Evolutionary conservation across 1,140 invertebrate species (phyloP).

Genomic region (Maconellicoccus hirsutus): DNA sequence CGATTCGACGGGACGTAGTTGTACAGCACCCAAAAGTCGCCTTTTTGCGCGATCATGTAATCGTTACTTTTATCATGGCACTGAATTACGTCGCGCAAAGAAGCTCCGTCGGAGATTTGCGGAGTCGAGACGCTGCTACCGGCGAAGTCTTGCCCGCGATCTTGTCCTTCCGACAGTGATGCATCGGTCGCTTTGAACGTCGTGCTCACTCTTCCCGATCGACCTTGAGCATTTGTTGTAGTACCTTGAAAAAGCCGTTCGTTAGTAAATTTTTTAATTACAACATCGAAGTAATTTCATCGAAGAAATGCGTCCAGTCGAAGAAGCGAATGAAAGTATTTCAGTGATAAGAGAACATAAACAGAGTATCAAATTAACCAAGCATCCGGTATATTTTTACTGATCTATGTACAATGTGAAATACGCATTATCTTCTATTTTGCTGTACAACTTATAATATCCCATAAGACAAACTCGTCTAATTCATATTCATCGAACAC

Average conservation of each 20-base stretch:
- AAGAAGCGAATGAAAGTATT: too few relatives aligned
- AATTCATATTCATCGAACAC: too few relatives aligned
- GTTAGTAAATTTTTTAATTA: neutral
- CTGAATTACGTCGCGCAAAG: conserved; percentile 39
- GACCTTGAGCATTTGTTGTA: conserved; percentile 13
- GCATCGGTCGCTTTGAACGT: conserved; percentile 6
- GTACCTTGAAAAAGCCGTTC: conserved; percentile 1
- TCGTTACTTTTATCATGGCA: conserved; percentile 53
- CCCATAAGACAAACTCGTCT: too few relatives aligned
- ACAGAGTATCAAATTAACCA: too few relatives aligned
- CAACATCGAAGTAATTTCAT: neutral
- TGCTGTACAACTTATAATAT: too few relatives aligned
- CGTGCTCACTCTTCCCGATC: neutral
- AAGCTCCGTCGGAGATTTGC: conserved; percentile 26
- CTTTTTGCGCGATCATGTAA: conserved; percentile 57
- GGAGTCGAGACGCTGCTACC: conserved; percentile 16
- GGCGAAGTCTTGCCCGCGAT: conserved; percentile 6
- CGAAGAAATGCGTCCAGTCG: too few relatives aligned
- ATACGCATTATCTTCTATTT: too few relatives aligned
- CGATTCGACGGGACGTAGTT: conserved; percentile 56
- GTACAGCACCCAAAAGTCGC: conserved; percentile 80
- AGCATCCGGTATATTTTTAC: too few relatives aligned
- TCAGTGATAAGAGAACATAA: too few relatives aligned
- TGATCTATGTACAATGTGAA: too few relatives aligned
- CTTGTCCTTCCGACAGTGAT: neutral